phyloP scores from a whole-genome alignment of 2,113 vertebrate species.

The Dolichotis patagonum region DNA sequence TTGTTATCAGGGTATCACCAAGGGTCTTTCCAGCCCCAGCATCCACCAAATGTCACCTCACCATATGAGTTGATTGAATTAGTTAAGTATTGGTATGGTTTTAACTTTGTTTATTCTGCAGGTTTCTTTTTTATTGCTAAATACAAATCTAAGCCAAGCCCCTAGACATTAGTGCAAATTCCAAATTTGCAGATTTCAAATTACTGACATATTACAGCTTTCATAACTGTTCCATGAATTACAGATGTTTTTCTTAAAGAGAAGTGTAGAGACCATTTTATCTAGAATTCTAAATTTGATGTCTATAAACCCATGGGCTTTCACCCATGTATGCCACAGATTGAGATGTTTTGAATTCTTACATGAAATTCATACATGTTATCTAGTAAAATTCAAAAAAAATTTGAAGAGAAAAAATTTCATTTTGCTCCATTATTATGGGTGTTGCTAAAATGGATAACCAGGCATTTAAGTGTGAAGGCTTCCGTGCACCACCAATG shows the following conservation, averaged over 20 bases:
- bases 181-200: background rate
- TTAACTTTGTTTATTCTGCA: too few species aligned
- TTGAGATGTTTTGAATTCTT: too few species aligned
- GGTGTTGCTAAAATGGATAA: background rate
- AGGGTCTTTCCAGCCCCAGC: too few species aligned
- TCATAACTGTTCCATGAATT: background rate
- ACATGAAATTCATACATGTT: too few species aligned
- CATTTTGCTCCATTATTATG: background rate
- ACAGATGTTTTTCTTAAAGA: background rate
- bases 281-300: background rate
- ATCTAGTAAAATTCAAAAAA: background rate
- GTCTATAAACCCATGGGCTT: background rate
- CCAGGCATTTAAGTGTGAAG: background rate
- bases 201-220: background rate
- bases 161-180: background rate
- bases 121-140: background rate
- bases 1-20: too few species aligned
- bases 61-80: too few species aligned
- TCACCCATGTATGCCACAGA: background rate
- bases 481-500: background rate
- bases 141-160: background rate
- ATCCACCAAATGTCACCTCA: too few species aligned
- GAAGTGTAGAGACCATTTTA: too few species aligned
- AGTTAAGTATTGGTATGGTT: too few species aligned
- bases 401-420: background rate